These are phyloP conservation scores for Melanotaenia pygmaea DNA, from an alignment of 2,797 vertebrate genomes.

Conservation along the genomic window DNA sequence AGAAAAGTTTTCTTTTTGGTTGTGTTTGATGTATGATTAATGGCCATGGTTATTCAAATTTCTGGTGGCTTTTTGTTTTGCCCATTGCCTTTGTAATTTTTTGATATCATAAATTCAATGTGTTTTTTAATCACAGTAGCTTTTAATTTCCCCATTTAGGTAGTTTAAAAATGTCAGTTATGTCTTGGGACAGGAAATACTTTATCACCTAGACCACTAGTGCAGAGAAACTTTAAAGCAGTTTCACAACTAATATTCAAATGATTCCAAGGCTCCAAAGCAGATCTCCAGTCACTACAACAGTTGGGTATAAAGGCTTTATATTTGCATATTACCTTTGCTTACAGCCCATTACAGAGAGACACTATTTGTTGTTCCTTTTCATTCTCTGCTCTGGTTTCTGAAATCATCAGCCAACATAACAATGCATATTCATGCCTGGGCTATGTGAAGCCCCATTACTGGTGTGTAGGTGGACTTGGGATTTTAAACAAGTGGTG, in stretches of 20 bases:
- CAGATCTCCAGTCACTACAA: slow-evolving; percentile 55
- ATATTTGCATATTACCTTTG: slow-evolving; percentile 73
- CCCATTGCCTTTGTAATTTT: slow-evolving; percentile 46
- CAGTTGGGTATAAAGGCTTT: slow-evolving; percentile 31
- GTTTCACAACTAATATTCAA: slow-evolving; percentile 37
- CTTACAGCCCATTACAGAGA: slow-evolving; percentile 67
- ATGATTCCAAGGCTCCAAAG: slow-evolving; percentile 50
- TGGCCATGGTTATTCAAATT: slow-evolving; percentile 58
- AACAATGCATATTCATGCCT: slow-evolving; percentile 77
- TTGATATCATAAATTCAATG: slow-evolving; percentile 42
- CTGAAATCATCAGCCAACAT: slow-evolving; percentile 63
- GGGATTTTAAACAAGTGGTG: slow-evolving; percentile 61
- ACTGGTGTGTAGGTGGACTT: slow-evolving; percentile 64
- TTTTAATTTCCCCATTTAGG: slow-evolving; percentile 20
- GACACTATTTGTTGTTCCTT: slow-evolving; percentile 68
- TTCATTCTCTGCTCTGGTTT: slow-evolving; percentile 65
- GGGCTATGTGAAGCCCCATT: slow-evolving; percentile 47
- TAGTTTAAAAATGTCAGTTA: slow-evolving; percentile 6
- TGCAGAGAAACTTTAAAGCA: slow-evolving; percentile 5
- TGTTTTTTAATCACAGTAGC: slow-evolving; percentile 21
- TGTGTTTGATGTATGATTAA: slow-evolving; percentile 58
- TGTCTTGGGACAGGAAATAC: slow-evolving; percentile 12
- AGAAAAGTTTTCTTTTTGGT: slow-evolving; percentile 54
- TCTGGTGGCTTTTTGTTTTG: slow-evolving; percentile 39
- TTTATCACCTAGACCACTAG: background rate